Base-by-base conservation (phyloP, 2,797 vertebrate genomes). In the Muraenolepis orangiensis region DNA sequence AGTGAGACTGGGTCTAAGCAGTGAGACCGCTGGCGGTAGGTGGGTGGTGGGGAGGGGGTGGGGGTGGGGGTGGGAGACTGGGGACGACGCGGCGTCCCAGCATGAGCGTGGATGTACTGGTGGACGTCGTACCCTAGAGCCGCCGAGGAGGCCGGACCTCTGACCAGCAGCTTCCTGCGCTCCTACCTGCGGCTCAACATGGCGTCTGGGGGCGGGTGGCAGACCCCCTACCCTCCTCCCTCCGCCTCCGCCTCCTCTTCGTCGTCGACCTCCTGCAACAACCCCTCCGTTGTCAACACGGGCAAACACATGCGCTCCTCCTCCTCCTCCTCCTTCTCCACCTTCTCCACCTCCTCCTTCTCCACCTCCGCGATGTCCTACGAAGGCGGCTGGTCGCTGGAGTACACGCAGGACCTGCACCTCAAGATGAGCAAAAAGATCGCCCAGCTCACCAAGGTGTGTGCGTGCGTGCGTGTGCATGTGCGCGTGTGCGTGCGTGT, bases 401-500 rank as follows among this genome's bases (percentile, higher is more conserved):
- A 94, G 11, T 94, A 94, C 87, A 91, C 88, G 0, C 91, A 92
- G 13, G 93, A 94, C 77, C 91, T 94, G 79, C 93, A 94, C 69
- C 51, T 94, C 83, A 94, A 94, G 87, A 94, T 94, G 93, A 94
- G 93, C 86, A 94, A 94, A 88, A 94, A 94, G 85, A 94, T 94
- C 14, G 92, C 93, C 1, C 93, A 94, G 71, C 91, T 94, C 61
- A 94, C 93, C 71, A 94, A 94, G 93, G 93, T 94, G 38, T 28
- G 88, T 82, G 11, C 11, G 20, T 7, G 70, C 28, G 72, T 26
- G 34, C 26, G 36, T 23, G 34, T 13, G 67, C n/a, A 10, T 31
- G 18, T 70, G 36, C 13, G 69, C 26, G 34, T 36, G n/a, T 26
- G 18, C 4, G 20, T 12, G 23, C 23, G 23, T 69, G 30, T 20